A percentile compares a stretch with the other conserved stretches of the same genome.
These are phyloP conservation scores for Deilephila elpenor DNA, from an alignment of 2,888 invertebrate genomes.

Conservation along the genomic window DNA sequence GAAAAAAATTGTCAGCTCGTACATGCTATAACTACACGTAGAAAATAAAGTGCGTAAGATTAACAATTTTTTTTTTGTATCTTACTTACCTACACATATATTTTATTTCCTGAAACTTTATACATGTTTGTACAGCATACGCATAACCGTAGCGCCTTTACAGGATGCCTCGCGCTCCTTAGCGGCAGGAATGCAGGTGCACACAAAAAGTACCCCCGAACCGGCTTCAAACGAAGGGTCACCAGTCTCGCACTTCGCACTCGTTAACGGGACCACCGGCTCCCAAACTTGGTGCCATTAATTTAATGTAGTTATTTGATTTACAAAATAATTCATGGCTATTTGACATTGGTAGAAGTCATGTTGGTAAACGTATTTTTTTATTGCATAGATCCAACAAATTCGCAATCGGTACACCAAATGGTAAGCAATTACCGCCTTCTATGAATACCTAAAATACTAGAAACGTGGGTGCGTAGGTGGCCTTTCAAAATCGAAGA, in stretches of 20 bases:
- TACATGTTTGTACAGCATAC: slow-evolving; percentile 26
- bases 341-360: no score
- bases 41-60: no score
- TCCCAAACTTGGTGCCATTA: slow-evolving; percentile 52
- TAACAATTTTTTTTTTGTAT: background rate
- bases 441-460: no score
- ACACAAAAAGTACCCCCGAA: slow-evolving; percentile 71
- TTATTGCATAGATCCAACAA: no score
- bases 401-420: no score
- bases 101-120: background rate
- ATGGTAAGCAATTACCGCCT: no score
- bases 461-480: no score
- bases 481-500: no score
- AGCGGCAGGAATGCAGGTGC: slow-evolving; percentile 72
- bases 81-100: background rate
- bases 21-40: no score
- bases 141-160: slow-evolving; percentile 47
- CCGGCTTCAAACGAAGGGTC: slow-evolving; percentile 76
- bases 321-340: no score
- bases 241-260: slow-evolving; percentile 62
- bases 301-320: background rate
- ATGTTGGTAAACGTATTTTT: no score
- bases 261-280: slow-evolving; percentile 61
- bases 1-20: no score
- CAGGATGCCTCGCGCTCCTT: slow-evolving; percentile 67